Conservation (phyloP, 2,888 invertebrate genomes). For the Trichogramma evanescens region DNA sequence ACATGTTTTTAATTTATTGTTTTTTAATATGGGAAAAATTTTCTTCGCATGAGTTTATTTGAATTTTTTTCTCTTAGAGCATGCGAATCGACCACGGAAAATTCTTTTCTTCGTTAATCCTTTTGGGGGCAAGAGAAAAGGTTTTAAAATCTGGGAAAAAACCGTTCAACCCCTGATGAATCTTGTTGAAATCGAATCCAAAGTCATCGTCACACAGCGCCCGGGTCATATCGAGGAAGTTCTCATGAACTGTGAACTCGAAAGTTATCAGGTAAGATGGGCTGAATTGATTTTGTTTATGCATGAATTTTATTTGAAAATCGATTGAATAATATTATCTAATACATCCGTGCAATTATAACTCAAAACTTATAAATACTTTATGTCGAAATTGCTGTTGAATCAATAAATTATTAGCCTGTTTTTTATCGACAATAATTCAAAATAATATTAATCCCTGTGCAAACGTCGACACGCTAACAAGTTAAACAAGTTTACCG, state of each 20-base stretch:
- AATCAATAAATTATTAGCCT: no score
- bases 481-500: no score
- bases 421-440: no score
- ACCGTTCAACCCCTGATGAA: slow-evolving; percentile 62
- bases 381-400: no score
- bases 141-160: slow-evolving; percentile 65
- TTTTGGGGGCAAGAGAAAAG: slow-evolving; percentile 71
- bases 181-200: slow-evolving; percentile 60
- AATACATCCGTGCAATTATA: no score
- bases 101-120: slow-evolving; percentile 78
- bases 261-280: slow-evolving; percentile 45
- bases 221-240: slow-evolving; percentile 72
- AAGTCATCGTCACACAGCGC: slow-evolving; percentile 63
- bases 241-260: slow-evolving; percentile 53
- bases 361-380: no score
- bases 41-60: slow-evolving; percentile 32
- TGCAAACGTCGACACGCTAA: no score
- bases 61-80: not conserved
- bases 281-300: not conserved
- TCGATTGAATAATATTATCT: no score
- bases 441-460: no score
- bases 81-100: slow-evolving; percentile 57
- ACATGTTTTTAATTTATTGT: no score
- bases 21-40: no score
- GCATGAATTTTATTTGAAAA: no score